Percentiles rank a stretch among this genome's conserved stretches.
phyloP scores from a whole-genome alignment of 1,140 invertebrate genomes.

The Drosophila auraria region DNA sequence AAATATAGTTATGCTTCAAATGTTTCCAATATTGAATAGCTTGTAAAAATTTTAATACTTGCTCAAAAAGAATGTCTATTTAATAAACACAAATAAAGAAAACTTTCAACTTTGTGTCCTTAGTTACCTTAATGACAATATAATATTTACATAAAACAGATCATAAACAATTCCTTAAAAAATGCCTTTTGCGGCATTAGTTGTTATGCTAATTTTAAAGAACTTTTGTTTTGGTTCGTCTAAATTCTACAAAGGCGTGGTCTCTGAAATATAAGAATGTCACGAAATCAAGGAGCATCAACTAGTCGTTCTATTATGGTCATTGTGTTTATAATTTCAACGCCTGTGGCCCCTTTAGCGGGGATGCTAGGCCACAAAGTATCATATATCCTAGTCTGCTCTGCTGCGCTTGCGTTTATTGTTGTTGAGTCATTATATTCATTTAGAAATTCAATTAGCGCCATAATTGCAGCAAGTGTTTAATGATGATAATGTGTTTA shows the following conservation, averaged over 20 bases:
- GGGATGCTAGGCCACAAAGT: conserved; percentile 23
- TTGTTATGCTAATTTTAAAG: too few species aligned
- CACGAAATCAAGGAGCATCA: conserved; percentile 1
- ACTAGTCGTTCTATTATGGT: background rate
- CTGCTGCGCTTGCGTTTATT: conserved; percentile 40
- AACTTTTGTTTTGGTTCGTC: too few species aligned
- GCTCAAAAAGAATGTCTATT: too few species aligned
- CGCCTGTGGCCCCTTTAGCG: conserved; percentile 9
- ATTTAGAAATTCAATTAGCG: conserved; percentile 79
- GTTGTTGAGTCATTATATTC: conserved; percentile 77
- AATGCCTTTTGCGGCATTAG: too few species aligned
- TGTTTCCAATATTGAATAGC: background rate
- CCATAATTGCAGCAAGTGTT: conserved; percentile 76
- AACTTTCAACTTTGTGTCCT: background rate
- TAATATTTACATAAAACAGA: too few species aligned
- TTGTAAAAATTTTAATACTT: too few species aligned
- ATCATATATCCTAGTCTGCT: conserved; percentile 47
- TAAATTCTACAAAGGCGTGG: too few species aligned
- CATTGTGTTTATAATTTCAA: conserved; percentile 20
- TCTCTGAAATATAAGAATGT: too few species aligned
- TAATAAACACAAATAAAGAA: too few species aligned
- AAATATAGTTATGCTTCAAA: too few species aligned
- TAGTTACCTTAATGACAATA: background rate
- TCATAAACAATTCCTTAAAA: too few species aligned
- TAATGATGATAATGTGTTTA: conserved; percentile 77